Evolutionary conservation across 2,797 vertebrate species (phyloP).

Genomic region (Aplochiton taeniatus): DNA sequence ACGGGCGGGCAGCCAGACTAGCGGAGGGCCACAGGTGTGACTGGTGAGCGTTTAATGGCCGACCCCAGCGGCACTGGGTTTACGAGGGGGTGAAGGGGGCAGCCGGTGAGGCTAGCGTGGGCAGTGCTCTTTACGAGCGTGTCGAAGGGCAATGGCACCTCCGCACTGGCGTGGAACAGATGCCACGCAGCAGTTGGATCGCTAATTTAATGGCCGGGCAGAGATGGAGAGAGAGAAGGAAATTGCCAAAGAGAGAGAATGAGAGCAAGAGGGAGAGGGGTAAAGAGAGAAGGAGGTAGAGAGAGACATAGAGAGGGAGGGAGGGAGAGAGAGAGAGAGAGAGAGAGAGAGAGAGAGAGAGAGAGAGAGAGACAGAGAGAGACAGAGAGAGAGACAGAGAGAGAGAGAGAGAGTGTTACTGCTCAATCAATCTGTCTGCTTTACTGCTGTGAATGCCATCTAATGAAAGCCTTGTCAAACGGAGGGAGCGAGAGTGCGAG

Average conservation of each 20-base stretch:
- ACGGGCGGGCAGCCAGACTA: slow-evolving; percentile 48
- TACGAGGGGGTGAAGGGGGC: slow-evolving; percentile 60
- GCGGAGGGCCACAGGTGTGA: slow-evolving; percentile 62
- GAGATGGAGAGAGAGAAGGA: background rate
- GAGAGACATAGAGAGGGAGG: background rate
- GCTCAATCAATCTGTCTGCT: slow-evolving; percentile 73
- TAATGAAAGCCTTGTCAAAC: slow-evolving; percentile 75
- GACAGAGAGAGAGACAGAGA: slow-evolving; percentile 38
- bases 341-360: slow-evolving; percentile 28
- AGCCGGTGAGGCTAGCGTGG: slow-evolving; percentile 53
- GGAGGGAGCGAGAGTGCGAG: slow-evolving; percentile 6
- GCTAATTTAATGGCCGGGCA: slow-evolving; percentile 65
- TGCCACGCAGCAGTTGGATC: slow-evolving; percentile 60
- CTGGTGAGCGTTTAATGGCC: slow-evolving; percentile 62
- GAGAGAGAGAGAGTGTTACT: slow-evolving; percentile 37
- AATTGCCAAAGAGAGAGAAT: background rate
- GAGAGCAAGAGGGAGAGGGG: background rate
- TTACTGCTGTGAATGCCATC: slow-evolving; percentile 72
- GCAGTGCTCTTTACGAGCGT: slow-evolving; percentile 57
- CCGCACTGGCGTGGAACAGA: slow-evolving; percentile 66
- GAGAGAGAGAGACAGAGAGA: slow-evolving; percentile 29
- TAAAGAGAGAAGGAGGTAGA: background rate
- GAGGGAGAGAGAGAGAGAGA: slow-evolving; percentile 11
- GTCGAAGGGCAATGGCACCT: slow-evolving; percentile 68
- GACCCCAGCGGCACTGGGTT: slow-evolving; percentile 43